Evolutionary conservation across 2,888 invertebrate genomes (phyloP), one percentile per base, ranked within the genome.

Genomic region (Hartigia nigra): DNA sequence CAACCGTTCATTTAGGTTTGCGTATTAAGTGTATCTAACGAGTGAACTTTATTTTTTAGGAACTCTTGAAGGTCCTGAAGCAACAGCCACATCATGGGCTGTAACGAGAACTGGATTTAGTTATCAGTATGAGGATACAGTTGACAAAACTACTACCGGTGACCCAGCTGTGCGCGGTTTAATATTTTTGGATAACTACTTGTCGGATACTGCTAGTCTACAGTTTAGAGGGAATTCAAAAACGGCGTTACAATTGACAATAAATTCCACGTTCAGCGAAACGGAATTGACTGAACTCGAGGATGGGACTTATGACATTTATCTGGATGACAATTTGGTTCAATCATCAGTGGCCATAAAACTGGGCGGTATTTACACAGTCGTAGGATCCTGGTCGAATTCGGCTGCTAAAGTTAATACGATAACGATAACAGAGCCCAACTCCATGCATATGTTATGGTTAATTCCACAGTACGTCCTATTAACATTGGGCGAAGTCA

Each of bases 391-490:
- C 86, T 87, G 92, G 83, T 92, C 92, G 74, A 85, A 85, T 0
- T 70, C 82, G 12, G 36, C 69, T 0, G 78, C 79, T 35, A 74
- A 23, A 1, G 90, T 91, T 2, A 91, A 92, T 12, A 84, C 88
- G 78, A 86, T 93, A 14, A 91, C 89, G 9, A 92, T 96, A 37
- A 95, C 96, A 0, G 92, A 94, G 3, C 94, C 96, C 0, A 97
- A 96, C 90, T 94, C 94, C 1, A 91, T 98, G 2, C 96, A 96
- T 86, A 96, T 98, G 88, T 90, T 97, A 5, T 96, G 95, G 96
- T 94, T 98, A 87, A 89, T 99, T 32, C 99, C 99, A 0, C 99
- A 99, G 91, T 98, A 98, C 90, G 92, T 98, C 76, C 93, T 98
- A 31, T 96, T 99, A 87, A 98, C 99, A 0, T 94, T 96, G 87